These are phyloP conservation scores for Neotragus moschatus DNA, from an alignment of 2,113 vertebrate genomes.

Conservation along the genomic window DNA sequence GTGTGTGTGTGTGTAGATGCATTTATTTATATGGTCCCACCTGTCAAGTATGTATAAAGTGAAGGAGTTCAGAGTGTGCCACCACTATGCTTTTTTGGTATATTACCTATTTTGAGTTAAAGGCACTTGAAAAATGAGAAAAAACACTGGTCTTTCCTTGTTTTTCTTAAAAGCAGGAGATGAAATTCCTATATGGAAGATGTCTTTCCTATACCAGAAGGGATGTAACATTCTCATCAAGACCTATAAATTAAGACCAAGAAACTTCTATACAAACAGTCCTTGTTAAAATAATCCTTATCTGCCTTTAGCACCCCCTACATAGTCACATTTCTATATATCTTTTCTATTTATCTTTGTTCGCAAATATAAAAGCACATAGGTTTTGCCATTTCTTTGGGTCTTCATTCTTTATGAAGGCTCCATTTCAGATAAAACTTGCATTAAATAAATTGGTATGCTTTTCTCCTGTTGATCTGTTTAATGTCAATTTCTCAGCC, in stretches of 20 bases:
- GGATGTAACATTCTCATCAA: neutral
- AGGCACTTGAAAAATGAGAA: neutral
- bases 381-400: neutral
- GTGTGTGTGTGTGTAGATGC: neutral
- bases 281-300: neutral
- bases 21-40: neutral
- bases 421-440: neutral
- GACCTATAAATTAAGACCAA: neutral
- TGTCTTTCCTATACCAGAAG: neutral
- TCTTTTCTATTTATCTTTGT: neutral
- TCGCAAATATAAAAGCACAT: neutral
- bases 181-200: neutral
- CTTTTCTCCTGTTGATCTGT: neutral
- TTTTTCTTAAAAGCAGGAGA: neutral
- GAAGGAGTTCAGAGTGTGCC: neutral
- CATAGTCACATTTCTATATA: neutral
- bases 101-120: slow-evolving; percentile 1
- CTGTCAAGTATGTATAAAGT: neutral
- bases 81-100: neutral
- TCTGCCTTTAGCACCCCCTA: neutral
- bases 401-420: neutral
- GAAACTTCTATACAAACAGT: neutral
- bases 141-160: neutral
- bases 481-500: neutral
- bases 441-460: neutral